Evolutionary conservation across 2,113 vertebrate species (phyloP).

Genomic region (Thunnus thynnus): DNA sequence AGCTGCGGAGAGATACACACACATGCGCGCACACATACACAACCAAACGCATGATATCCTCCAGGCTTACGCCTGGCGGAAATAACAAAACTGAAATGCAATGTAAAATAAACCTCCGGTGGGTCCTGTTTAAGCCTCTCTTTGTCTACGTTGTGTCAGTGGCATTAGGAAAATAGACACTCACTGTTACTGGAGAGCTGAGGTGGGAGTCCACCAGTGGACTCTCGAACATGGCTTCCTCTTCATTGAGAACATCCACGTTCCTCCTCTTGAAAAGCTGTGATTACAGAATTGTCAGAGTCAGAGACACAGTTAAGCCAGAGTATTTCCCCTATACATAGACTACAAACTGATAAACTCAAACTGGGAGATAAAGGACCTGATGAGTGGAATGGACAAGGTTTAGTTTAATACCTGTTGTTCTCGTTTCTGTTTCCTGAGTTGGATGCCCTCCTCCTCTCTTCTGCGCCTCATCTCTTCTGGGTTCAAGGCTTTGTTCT

Average conservation of each 20-base stretch:
- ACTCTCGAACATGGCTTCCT: conserved; percentile 92
- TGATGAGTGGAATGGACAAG: neutral
- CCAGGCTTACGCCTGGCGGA: no score
- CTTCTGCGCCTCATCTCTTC: conserved; percentile 97
- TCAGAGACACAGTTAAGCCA: neutral
- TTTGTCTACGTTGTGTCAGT: neutral
- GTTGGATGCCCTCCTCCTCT: conserved; percentile 97
- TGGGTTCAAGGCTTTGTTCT: conserved; percentile 98
- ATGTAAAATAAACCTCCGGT: neutral
- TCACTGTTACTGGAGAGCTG: conserved; percentile 89
- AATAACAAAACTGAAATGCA: neutral
- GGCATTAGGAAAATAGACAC: conserved; percentile 46
- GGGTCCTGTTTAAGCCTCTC: neutral
- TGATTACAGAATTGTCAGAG: conserved; percentile 15
- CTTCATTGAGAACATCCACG: conserved; percentile 94
- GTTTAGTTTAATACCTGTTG: conserved; percentile 87
- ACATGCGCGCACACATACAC: no score
- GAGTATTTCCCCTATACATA: neutral
- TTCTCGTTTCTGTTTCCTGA: conserved; percentile 98
- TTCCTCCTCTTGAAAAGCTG: conserved; percentile 99
- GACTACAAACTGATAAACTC: neutral
- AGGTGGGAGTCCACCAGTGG: conserved; percentile 93
- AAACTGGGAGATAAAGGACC: neutral
- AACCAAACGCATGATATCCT: no score
- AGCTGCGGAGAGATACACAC: no score